Percentiles rank a stretch among this genome's conserved stretches.
These are phyloP conservation scores for Saccostrea cuccullata DNA, from an alignment of 1,140 invertebrate species.

Conservation along the genomic window DNA sequence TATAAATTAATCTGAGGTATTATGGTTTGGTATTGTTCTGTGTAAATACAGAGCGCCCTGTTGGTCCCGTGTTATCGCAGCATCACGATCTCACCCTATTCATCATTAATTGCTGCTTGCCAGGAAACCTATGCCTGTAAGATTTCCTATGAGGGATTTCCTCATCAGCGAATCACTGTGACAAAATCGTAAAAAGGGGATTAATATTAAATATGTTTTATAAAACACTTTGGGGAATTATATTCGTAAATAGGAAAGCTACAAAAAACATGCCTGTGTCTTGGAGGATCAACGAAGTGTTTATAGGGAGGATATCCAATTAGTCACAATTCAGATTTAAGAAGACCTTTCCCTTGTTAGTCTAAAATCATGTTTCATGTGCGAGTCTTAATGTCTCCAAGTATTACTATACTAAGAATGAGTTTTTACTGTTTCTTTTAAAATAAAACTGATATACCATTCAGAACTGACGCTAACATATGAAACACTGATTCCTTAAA, in stretches of 20 bases:
- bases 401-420: no score
- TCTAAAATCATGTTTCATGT: no score
- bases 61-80: neutral
- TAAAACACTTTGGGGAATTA: neutral
- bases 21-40: slow-evolving; percentile 28
- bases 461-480: no score
- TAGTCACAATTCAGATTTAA: no score
- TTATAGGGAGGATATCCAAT: no score
- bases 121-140: neutral
- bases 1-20: slow-evolving; percentile 15
- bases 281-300: neutral
- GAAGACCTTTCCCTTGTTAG: no score
- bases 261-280: neutral
- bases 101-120: slow-evolving; percentile 23
- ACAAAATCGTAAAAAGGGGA: slow-evolving; percentile 6
- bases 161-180: neutral
- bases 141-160: slow-evolving; percentile 15
- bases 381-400: no score
- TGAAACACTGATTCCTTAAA: no score
- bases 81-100: neutral
- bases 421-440: no score
- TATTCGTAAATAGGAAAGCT: neutral
- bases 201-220: slow-evolving; percentile 5
- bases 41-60: slow-evolving; percentile 19
- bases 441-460: neutral